Conservation (phyloP, 2,113 vertebrate genomes). For the Callopanchax toddi region DNA sequence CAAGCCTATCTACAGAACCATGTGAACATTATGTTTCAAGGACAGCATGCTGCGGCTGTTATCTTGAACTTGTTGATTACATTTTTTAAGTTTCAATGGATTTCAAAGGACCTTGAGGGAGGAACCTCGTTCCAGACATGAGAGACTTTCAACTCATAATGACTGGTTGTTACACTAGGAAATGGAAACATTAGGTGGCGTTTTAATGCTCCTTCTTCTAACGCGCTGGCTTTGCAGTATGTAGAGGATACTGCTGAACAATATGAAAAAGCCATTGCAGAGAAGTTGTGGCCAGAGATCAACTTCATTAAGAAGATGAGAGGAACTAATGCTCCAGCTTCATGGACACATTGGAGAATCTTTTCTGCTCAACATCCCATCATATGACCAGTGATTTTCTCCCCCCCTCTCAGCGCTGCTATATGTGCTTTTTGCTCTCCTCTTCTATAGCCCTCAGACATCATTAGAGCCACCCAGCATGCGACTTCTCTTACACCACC, state of each 20-base stretch:
- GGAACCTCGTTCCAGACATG: not conserved
- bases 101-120: conserved; percentile 5
- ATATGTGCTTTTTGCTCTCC: conserved; percentile 51
- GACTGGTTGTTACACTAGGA: not conserved
- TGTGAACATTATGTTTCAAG: not conserved
- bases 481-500: conserved; percentile 70
- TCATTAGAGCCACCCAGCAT: conserved; percentile 75
- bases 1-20: conserved; percentile 1
- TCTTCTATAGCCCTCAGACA: conserved; percentile 71
- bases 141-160: conserved; percentile 7
- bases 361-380: conserved; percentile 45
- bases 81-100: conserved; percentile 12
- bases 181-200: not conserved
- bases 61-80: conserved; percentile 6
- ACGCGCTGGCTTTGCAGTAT: conserved; percentile 2
- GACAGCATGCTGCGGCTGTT: not conserved
- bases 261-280: conserved; percentile 15
- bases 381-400: conserved; percentile 36
- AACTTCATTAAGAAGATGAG: conserved; percentile 55
- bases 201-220: conserved; percentile 3
- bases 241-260: conserved; percentile 31
- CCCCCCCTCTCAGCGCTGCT: conserved; percentile 31
- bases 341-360: conserved; percentile 32
- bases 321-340: conserved; percentile 40
- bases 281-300: conserved; percentile 41